Conservation (phyloP, 2,888 invertebrate species). For the Heterodera filipjevi region DNA sequence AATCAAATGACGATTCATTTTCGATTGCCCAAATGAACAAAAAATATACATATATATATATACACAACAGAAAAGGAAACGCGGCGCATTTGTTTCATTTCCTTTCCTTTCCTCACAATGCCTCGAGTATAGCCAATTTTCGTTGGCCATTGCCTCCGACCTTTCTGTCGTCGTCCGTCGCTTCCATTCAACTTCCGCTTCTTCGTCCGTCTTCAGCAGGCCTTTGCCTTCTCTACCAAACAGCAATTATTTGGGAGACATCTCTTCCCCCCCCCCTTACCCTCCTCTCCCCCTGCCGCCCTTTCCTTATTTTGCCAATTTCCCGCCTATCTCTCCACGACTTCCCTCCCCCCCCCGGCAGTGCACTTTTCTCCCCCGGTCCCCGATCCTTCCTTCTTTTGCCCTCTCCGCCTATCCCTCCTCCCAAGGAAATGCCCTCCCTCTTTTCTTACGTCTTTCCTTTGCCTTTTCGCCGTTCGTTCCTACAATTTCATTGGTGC, state of each 20-base stretch:
- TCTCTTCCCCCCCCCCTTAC: background rate
- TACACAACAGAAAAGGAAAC: background rate
- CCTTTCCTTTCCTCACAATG: background rate
- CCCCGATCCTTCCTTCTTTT: too few relatives aligned
- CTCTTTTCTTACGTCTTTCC: too few relatives aligned
- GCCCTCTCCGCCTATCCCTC: too few relatives aligned
- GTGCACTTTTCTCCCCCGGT: too few relatives aligned
- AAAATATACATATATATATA: too few relatives aligned
- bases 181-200: slow-evolving; percentile 6
- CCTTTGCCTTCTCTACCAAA: background rate
- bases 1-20: too few relatives aligned
- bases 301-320: too few relatives aligned
- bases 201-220: background rate
- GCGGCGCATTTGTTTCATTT: background rate
- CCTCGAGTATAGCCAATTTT: background rate
- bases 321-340: too few relatives aligned
- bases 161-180: background rate
- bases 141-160: slow-evolving; percentile 5
- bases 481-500: background rate
- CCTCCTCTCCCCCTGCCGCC: background rate
- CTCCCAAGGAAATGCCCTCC: too few relatives aligned
- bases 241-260: background rate
- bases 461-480: background rate
- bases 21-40: too few relatives aligned
- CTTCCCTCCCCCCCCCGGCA: too few relatives aligned